Base-by-base conservation (phyloP, 2,797 vertebrate genomes). In the Coregonus ussuriensis region DNA sequence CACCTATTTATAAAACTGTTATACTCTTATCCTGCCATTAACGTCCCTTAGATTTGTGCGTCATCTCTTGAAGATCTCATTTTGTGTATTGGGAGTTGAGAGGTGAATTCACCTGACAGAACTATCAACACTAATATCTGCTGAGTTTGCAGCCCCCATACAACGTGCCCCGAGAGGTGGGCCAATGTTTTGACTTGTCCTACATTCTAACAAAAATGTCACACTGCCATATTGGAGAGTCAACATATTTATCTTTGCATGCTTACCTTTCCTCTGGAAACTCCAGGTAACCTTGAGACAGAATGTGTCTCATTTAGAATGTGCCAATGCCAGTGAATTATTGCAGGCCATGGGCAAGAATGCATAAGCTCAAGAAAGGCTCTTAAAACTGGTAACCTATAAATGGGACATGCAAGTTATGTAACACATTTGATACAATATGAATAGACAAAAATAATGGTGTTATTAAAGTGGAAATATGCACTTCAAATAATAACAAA, bases 121-220 rank as follows among this genome's bases (percentile, higher is more conserved):
- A 47, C 13, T 13, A 74, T 51, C 67, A 80, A 41, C 37, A 72
- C 29, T 68, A n/a, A 71, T 74, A 72, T 21, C 16, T 81, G 79
- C 79, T 78, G 76, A 89, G 31, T 67, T 74, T 65, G 83, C 67
- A 77, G 54, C 75, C 51, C 70, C 72, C 69, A 4, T 66, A 21
- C 53, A 85, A 81, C 74, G 74, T 77, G 74, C 59, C 76, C 70
- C 81, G 69, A 80, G 76, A 52, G 29, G 33, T 73, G 71, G 73
- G 78, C 71, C 71, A 54, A 74, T 89, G 87, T 88, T 82, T 74
- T 63, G 81, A 82, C 88, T 85, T 87, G 87, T 79, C 71, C 75
- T 79, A 62, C 56, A 84, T 89, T 85, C 81, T 86, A 74, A 72
- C 52, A 13, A 73, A 63, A 71, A 79, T 83, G 75, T 80, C 75